These are phyloP conservation scores for Oryzias sinensis DNA, from an alignment of 2,797 vertebrate species.

Conservation along the genomic window DNA sequence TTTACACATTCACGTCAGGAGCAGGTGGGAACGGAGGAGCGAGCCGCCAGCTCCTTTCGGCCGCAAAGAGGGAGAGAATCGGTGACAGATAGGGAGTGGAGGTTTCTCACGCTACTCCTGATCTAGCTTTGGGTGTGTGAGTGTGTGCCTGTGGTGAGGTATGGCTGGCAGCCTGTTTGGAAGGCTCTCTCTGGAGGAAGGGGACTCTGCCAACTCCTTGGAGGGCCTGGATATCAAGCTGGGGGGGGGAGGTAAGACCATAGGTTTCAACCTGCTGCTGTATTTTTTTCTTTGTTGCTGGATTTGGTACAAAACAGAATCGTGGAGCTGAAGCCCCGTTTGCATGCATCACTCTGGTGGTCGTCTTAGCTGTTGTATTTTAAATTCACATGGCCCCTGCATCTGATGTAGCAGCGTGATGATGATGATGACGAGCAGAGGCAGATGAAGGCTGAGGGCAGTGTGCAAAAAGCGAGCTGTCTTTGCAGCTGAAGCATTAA, in stretches of 20 bases:
- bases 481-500: background rate
- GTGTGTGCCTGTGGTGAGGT: slow-evolving; percentile 53
- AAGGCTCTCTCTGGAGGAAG: slow-evolving; percentile 76
- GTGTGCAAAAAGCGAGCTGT: slow-evolving; percentile 21
- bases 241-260: slow-evolving; percentile 68
- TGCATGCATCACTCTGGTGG: too few species aligned
- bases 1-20: slow-evolving; percentile 48
- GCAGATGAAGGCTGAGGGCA: slow-evolving; percentile 45
- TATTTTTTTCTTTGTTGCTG: slow-evolving; percentile 5
- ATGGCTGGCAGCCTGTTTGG: slow-evolving; percentile 78
- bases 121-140: slow-evolving; percentile 56
- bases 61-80: slow-evolving; percentile 30
- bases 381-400: slow-evolving; percentile 47
- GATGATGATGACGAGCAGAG: slow-evolving; percentile 52
- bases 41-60: slow-evolving; percentile 38
- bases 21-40: slow-evolving; percentile 56
- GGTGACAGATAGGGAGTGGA: slow-evolving; percentile 29
- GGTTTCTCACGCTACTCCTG: slow-evolving; percentile 41
- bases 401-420: slow-evolving; percentile 18
- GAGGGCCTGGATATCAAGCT: slow-evolving; percentile 70
- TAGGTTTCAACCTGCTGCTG: slow-evolving; percentile 9
- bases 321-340: too few species aligned
- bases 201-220: slow-evolving; percentile 73
- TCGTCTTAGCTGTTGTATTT: slow-evolving; percentile 5
- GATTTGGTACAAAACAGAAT: background rate